Percentiles rank a stretch among this genome's conserved stretches.
phyloP scores from a whole-genome alignment of 2,113 vertebrate genomes.

The Microcebus jonahi region DNA sequence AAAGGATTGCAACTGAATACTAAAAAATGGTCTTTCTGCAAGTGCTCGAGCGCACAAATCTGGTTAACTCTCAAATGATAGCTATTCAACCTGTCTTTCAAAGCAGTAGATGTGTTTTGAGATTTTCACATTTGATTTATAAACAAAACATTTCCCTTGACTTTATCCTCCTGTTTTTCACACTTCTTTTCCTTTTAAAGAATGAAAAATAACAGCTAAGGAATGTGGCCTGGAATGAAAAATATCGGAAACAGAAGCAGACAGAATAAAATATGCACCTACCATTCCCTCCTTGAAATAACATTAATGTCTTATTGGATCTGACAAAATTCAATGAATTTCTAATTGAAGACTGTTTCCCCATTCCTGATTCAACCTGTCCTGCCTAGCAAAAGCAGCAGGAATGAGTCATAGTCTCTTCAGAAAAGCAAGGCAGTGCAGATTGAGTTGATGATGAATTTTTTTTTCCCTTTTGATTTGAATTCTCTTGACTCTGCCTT shows the following conservation, averaged over 20 bases:
- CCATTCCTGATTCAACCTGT: not conserved
- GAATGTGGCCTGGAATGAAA: not conserved
- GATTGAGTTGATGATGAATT: not conserved
- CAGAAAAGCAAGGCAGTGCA: not conserved
- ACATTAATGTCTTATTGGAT: not conserved
- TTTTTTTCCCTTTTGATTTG: not conserved
- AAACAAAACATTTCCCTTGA: conserved; percentile 48
- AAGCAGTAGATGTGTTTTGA: conserved; percentile 36
- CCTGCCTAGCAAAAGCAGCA: not conserved
- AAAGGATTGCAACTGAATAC: not conserved
- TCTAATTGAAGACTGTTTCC: not conserved
- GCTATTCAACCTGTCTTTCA: conserved; percentile 19
- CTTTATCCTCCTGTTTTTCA: conserved; percentile 60
- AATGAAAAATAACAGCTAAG: conserved; percentile 44
- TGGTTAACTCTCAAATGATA: conserved; percentile 2
- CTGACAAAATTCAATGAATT: conserved; percentile 7
- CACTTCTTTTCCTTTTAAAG: conserved; percentile 31
- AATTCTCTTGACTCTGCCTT: conserved; percentile 38
- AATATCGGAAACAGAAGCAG: not conserved
- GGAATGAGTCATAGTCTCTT: not conserved
- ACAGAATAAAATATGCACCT: not conserved
- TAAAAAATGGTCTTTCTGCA: not conserved
- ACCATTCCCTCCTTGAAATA: not conserved
- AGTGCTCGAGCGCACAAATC: not conserved
- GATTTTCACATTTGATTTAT: conserved; percentile 58